Evolutionary conservation across 2,113 vertebrate species (phyloP).

Genomic region (Amphiprion percula): DNA sequence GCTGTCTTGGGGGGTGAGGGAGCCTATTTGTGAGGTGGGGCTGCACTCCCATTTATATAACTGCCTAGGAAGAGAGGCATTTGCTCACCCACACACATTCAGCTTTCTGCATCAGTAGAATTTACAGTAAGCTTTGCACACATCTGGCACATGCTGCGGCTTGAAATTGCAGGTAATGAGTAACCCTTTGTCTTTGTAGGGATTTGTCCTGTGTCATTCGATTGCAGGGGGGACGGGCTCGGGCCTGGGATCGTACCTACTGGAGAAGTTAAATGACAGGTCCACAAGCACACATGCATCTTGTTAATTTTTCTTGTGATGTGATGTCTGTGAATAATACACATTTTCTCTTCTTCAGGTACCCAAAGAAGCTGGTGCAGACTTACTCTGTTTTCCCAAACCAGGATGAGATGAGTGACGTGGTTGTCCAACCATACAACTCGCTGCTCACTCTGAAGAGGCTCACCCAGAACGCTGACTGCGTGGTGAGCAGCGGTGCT

Average conservation of each 20-base stretch:
- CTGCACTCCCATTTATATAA: constrained; percentile 77
- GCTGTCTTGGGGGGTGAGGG: constrained; percentile 57
- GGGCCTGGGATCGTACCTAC: constrained; percentile 94
- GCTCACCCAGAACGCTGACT: constrained; percentile 98
- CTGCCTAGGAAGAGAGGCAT: constrained; percentile 63
- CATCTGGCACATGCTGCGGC: constrained; percentile 56
- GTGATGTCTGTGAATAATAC: neutral
- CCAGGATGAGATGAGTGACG: constrained; percentile 99
- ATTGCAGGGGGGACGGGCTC: constrained; percentile 98
- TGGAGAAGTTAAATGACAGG: constrained; percentile 99
- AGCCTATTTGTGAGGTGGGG: constrained; percentile 78
- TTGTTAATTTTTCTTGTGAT: neutral
- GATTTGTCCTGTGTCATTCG: constrained; percentile 98
- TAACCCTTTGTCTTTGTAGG: constrained; percentile 81
- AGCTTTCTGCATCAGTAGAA: constrained; percentile 54
- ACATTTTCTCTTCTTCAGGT: constrained; percentile 80
- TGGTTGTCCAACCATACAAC: constrained; percentile 98
- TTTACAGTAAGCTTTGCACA: constrained; percentile 57
- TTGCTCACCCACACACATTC: constrained; percentile 69
- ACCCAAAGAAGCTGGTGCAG: constrained; percentile 98
- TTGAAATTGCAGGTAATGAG: constrained; percentile 41
- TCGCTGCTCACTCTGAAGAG: constrained; percentile 96
- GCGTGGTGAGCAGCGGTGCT: constrained; percentile 88
- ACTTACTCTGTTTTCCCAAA: constrained; percentile 98
- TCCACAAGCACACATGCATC: constrained; percentile 60